Percentiles rank a stretch among this genome's conserved stretches.
These are phyloP conservation scores for Caenorhabditis plicata DNA, from an alignment of 2,888 invertebrate genomes.

Conservation along the genomic window DNA sequence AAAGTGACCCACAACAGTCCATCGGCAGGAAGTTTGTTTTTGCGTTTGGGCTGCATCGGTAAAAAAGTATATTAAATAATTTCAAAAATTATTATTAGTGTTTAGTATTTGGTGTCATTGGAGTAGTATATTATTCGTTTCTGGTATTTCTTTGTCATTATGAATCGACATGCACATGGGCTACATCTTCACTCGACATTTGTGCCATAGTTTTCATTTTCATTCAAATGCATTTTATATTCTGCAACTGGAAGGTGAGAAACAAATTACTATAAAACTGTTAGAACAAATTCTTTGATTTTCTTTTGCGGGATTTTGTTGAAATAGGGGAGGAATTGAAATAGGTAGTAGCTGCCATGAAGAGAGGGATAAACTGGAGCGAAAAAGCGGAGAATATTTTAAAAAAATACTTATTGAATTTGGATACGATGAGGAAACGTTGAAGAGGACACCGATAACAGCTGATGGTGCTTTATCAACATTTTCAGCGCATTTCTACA, in stretches of 20 bases:
- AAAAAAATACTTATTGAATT: too few relatives aligned
- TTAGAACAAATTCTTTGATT: too few relatives aligned
- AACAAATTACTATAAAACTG: too few relatives aligned
- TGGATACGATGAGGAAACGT: too few relatives aligned
- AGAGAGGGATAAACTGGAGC: too few relatives aligned
- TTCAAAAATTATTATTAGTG: neutral
- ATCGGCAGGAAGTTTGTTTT: slow-evolving; percentile 60
- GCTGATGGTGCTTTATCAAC: too few relatives aligned
- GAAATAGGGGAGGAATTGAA: too few relatives aligned
- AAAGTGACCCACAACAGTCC: slow-evolving; percentile 58
- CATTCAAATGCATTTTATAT: slow-evolving; percentile 64
- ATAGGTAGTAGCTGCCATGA: too few relatives aligned
- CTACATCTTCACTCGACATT: slow-evolving; percentile 44
- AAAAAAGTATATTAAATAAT: neutral
- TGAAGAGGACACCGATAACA: too few relatives aligned
- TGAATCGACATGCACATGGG: slow-evolving; percentile 40
- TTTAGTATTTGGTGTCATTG: slow-evolving; percentile 61
- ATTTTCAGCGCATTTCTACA: too few relatives aligned
- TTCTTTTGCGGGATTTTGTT: too few relatives aligned
- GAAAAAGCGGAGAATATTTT: too few relatives aligned
- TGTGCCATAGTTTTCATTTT: slow-evolving; percentile 61
- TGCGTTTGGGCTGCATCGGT: slow-evolving; percentile 59
- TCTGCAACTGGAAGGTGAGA: slow-evolving; percentile 60
- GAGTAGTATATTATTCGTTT: slow-evolving; percentile 60
- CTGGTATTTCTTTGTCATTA: slow-evolving; percentile 55